Percentiles rank a stretch among this genome's conserved stretches.
Conservation (phyloP, 2,797 vertebrate genomes). For the Lerista edwardsae region DNA sequence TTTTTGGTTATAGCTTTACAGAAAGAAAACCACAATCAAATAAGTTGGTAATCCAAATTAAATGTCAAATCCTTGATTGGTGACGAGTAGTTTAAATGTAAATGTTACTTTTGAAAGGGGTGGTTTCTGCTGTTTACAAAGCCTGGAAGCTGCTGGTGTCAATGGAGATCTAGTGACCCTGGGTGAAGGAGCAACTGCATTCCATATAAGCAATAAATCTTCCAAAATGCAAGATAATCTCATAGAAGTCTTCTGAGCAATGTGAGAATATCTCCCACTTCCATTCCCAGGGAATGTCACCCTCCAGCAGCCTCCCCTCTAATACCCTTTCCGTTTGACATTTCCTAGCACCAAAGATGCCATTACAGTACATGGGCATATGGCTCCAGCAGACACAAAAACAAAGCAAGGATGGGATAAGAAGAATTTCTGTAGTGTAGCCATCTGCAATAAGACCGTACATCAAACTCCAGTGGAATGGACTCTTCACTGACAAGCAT, state of each 20-base stretch:
- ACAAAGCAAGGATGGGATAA: background rate
- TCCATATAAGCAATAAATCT: too few species aligned
- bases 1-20: too few species aligned
- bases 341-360: constrained; percentile 26
- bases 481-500: background rate
- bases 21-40: too few species aligned
- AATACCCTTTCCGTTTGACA: constrained; percentile 28
- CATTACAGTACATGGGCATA: constrained; percentile 15
- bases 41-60: too few species aligned
- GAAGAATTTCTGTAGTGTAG: background rate
- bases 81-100: too few species aligned
- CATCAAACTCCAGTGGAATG: background rate
- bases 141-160: too few species aligned
- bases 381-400: constrained; percentile 16
- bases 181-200: too few species aligned
- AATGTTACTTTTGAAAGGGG: too few species aligned
- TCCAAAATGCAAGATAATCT: background rate
- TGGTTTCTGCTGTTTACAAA: too few species aligned
- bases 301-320: constrained; percentile 8
- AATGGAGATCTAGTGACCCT: too few species aligned
- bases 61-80: too few species aligned
- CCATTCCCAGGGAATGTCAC: background rate
- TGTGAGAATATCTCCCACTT: background rate
- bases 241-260: background rate
- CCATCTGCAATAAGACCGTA: constrained; percentile 1